A percentile compares a stretch with the other conserved stretches of the same genome.
These are phyloP conservation scores for Microctenopoma lineatum DNA, from an alignment of 2,797 vertebrate species.

Conservation along the genomic window DNA sequence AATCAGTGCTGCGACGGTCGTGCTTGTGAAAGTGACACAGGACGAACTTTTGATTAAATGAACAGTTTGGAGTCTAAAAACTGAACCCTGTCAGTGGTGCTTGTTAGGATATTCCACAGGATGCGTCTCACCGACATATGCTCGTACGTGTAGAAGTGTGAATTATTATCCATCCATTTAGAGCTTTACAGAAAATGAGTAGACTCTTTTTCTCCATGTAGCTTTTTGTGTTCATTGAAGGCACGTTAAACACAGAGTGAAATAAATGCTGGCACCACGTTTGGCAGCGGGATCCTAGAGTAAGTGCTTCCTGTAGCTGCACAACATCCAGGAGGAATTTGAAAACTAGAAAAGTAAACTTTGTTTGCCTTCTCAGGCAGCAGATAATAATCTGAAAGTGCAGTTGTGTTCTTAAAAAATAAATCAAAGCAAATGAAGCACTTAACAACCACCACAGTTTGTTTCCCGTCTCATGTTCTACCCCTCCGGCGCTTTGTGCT, in stretches of 20 bases:
- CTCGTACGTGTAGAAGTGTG: no score
- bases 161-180: no score
- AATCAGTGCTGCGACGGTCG: not conserved
- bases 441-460: slow-evolving; percentile 3
- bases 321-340: no score
- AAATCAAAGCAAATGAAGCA: not conserved
- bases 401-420: not conserved
- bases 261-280: no score
- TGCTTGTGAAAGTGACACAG: not conserved
- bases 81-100: not conserved
- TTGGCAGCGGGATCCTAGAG: no score
- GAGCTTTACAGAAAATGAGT: no score
- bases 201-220: no score
- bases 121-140: no score
- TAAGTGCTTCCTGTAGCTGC: no score
- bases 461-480: slow-evolving; percentile 14
- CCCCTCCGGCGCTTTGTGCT: slow-evolving; percentile 27
- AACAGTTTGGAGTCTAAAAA: not conserved
- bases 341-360: no score
- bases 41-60: not conserved
- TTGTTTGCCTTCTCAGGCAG: not conserved
- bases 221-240: no score
- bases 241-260: no score
- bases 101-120: not conserved
- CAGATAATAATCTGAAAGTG: not conserved